Percentiles rank a stretch among this genome's conserved stretches.
phyloP scores from a whole-genome alignment of 2,113 vertebrate species.

The Alouatta palliata region DNA sequence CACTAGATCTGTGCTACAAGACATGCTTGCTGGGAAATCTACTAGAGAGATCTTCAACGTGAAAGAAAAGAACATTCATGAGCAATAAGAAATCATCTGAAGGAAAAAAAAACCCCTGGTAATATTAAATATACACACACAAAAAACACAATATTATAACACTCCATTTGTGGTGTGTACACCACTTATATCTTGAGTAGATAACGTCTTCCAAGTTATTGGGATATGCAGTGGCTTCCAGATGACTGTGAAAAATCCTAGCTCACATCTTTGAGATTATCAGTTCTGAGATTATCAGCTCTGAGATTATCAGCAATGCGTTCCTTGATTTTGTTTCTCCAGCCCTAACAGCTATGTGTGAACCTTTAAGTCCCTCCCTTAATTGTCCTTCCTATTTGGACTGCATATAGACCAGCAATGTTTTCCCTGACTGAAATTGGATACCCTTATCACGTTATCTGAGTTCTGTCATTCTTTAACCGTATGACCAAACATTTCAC shows the following conservation, averaged over 20 bases:
- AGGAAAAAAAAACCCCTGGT: too few species aligned
- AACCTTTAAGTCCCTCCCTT: background rate
- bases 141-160: too few species aligned
- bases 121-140: too few species aligned
- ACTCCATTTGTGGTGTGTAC: too few species aligned
- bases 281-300: too few species aligned
- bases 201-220: background rate
- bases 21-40: too few species aligned
- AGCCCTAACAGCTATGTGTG: background rate
- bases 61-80: too few species aligned
- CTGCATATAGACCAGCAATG: background rate
- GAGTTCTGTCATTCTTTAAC: background rate
- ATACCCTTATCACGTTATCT: background rate
- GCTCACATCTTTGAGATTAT: background rate
- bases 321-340: background rate
- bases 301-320: background rate
- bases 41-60: too few species aligned
- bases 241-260: background rate
- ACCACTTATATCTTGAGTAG: too few species aligned
- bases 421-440: background rate
- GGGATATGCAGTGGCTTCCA: background rate
- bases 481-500: background rate
- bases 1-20: too few species aligned
- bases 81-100: too few species aligned
- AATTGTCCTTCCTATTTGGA: background rate